Evolutionary conservation across 2,888 invertebrate species (phyloP).

Genomic region (Nymphalis c-album): DNA sequence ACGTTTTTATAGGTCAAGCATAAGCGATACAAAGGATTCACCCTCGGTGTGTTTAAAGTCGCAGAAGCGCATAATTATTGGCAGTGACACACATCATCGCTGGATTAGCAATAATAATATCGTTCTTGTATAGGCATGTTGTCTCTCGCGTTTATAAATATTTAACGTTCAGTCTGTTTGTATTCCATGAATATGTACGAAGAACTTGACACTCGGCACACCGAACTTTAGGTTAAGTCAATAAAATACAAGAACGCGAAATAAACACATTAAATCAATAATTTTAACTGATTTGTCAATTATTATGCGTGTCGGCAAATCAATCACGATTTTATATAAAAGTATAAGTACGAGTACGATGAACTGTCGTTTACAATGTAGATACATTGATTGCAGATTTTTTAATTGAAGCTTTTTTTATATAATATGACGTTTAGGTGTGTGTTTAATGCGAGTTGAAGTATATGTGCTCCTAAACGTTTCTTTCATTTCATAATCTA

Average conservation of each 20-base stretch:
- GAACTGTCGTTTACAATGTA: background rate
- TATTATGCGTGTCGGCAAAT: background rate
- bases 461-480: no score
- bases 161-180: constrained; percentile 51
- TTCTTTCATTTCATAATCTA: no score
- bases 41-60: constrained; percentile 58
- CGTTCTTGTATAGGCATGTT: constrained; percentile 52
- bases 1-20: constrained; percentile 47
- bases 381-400: no score
- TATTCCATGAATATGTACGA: constrained; percentile 38
- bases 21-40: constrained; percentile 46
- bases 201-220: constrained; percentile 39
- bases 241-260: constrained; percentile 19
- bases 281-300: background rate
- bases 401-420: no score
- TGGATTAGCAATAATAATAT: constrained; percentile 64
- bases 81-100: constrained; percentile 70
- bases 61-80: constrained; percentile 64
- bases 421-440: no score
- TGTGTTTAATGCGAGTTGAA: no score
- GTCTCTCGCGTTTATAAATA: constrained; percentile 62
- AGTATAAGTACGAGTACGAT: background rate
- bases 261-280: background rate
- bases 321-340: background rate
- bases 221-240: constrained; percentile 46